These are phyloP conservation scores for Erebia epiphron DNA, from an alignment of 2,888 invertebrate species.

Conservation along the genomic window DNA sequence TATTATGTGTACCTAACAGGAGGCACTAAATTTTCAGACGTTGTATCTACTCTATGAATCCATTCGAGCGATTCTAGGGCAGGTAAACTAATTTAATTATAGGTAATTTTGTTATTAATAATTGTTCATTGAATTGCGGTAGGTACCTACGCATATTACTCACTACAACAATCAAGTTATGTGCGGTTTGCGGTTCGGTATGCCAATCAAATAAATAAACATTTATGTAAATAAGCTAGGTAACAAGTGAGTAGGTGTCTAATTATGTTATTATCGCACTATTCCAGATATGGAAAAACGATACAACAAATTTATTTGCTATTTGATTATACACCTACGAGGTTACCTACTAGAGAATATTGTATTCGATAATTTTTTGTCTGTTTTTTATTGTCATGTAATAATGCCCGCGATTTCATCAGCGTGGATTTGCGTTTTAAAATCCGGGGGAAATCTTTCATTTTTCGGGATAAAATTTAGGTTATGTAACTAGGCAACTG, in stretches of 20 bases:
- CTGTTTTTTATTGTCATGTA: too few relatives aligned
- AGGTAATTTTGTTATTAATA: background rate
- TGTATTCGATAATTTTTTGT: too few relatives aligned
- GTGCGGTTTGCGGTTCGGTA: constrained; percentile 1
- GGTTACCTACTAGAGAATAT: background rate
- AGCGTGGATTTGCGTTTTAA: too few relatives aligned
- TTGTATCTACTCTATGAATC: background rate
- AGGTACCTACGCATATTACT: background rate
- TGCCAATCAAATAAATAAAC: constrained; percentile 15
- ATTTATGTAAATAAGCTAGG: background rate
- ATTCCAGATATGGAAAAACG: constrained; percentile 2
- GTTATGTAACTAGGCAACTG: too few relatives aligned
- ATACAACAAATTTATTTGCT: background rate
- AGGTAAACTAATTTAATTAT: too few relatives aligned
- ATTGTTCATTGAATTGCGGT: background rate
- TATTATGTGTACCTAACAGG: too few relatives aligned
- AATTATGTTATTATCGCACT: constrained; percentile 6
- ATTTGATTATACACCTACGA: background rate
- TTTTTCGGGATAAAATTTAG: too few relatives aligned
- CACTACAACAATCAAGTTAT: background rate
- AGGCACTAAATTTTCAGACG: too few relatives aligned
- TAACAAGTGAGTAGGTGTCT: background rate
- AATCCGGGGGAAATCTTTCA: too few relatives aligned
- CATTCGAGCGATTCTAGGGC: too few relatives aligned
- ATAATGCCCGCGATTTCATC: too few relatives aligned